Conservation (phyloP, 2,797 vertebrate species). For the Spinus olivaceus region DNA sequence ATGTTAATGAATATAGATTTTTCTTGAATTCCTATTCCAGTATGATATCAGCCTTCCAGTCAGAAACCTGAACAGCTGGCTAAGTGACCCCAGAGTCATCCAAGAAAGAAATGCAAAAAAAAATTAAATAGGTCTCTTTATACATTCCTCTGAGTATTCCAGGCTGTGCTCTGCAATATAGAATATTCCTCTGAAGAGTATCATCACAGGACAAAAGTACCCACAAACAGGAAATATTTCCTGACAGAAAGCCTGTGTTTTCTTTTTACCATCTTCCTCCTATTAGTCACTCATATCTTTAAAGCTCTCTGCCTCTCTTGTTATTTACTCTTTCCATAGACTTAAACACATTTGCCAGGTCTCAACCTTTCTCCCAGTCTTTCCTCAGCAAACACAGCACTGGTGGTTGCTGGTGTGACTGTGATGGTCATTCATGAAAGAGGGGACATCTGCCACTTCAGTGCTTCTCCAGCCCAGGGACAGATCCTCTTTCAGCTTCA, state of each 20-base stretch:
- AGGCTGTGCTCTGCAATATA: not conserved
- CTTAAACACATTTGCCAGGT: not conserved
- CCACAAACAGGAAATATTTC: not conserved
- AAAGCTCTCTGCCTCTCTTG: not conserved
- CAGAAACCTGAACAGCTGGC: conserved; percentile 17
- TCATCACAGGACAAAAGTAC: not conserved
- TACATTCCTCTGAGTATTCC: not conserved
- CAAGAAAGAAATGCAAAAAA: conserved; percentile 25
- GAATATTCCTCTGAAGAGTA: not conserved
- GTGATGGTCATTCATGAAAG: not conserved
- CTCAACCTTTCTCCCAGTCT: not conserved
- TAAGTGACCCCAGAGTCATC: conserved; percentile 21
- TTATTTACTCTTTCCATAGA: not conserved
- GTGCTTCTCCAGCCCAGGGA: not conserved
- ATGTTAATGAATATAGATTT: conserved; percentile 55
- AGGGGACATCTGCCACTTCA: conserved; percentile 12
- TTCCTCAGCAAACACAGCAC: not conserved
- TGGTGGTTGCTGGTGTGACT: not conserved
- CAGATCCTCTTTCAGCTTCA: conserved; percentile 49
- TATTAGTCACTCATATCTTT: not conserved
- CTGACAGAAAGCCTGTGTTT: not conserved
- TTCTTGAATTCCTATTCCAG: not conserved
- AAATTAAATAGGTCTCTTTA: not conserved
- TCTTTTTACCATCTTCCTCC: not conserved
- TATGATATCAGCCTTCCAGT: conserved; percentile 25